Conservation (phyloP, 2,888 invertebrate genomes). For the Aquatica leii region DNA sequence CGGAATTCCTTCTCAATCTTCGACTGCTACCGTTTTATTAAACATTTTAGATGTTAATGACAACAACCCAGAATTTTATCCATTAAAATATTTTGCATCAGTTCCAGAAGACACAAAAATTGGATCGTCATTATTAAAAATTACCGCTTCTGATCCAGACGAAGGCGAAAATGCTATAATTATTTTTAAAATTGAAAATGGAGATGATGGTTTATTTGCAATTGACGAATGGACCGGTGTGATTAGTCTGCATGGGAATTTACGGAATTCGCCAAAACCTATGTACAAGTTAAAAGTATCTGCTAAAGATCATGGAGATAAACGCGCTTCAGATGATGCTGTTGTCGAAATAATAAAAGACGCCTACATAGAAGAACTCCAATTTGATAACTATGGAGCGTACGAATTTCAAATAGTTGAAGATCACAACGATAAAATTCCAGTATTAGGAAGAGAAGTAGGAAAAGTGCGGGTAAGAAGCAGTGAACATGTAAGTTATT, state of each 20-base stretch:
- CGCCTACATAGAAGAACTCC: constrained; percentile 74
- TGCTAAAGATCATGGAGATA: constrained; percentile 83
- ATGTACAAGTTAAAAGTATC: constrained; percentile 79
- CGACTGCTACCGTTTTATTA: constrained; percentile 86
- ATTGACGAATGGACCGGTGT: constrained; percentile 82
- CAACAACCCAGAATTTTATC: constrained; percentile 92
- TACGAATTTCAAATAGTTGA: constrained; percentile 86
- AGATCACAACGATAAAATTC: constrained; percentile 73
- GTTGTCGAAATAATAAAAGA: constrained; percentile 81
- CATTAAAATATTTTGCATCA: constrained; percentile 82
- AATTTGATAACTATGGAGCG: constrained; percentile 78
- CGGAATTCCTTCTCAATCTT: constrained; percentile 88
- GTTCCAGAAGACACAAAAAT: constrained; percentile 73
- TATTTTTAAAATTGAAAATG: constrained; percentile 79
- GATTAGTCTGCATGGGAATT: constrained; percentile 72
- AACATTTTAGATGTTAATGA: constrained; percentile 90
- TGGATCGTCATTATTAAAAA: constrained; percentile 74
- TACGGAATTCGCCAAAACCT: constrained; percentile 70
- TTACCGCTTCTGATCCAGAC: constrained; percentile 86
- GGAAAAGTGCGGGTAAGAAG: constrained; percentile 74
- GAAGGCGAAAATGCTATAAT: constrained; percentile 87
- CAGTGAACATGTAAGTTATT: constrained; percentile 68
- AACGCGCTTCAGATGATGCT: constrained; percentile 76
- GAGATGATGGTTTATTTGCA: constrained; percentile 81
- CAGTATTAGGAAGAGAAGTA: constrained; percentile 73